Percentiles rank a stretch among this genome's conserved stretches.
phyloP scores from a whole-genome alignment of 2,797 vertebrate genomes.

The Crenuchus spilurus region DNA sequence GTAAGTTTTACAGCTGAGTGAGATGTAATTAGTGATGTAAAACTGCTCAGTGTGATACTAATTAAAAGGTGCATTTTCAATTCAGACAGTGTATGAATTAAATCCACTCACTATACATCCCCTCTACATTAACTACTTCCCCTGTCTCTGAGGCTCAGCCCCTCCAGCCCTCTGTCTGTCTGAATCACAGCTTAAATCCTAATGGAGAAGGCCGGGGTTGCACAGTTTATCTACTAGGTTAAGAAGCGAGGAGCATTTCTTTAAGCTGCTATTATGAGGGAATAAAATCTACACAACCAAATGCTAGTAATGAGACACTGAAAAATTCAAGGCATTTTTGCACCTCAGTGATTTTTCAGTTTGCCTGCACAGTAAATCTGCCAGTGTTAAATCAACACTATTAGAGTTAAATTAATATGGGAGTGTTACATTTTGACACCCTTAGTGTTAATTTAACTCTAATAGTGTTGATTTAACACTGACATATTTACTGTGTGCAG shows the following conservation, averaged over 20 bases:
- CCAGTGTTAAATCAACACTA: no score
- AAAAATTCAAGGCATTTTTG: background rate
- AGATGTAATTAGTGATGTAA: constrained; percentile 49
- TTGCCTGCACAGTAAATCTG: no score
- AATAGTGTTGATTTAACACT: no score
- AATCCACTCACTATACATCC: constrained; percentile 1
- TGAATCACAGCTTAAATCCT: background rate
- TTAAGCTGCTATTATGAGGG: background rate
- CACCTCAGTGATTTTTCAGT: background rate
- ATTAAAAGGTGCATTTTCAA: constrained; percentile 54
- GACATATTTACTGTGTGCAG: no score
- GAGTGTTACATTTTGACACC: no score
- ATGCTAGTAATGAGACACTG: background rate
- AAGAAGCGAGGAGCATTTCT: background rate
- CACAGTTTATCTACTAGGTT: background rate
- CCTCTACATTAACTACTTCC: background rate
- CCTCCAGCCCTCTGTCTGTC: background rate
- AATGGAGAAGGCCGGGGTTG: background rate
- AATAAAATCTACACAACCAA: background rate
- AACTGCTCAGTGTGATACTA: constrained; percentile 50
- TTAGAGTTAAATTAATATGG: no score
- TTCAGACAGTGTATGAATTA: constrained; percentile 31
- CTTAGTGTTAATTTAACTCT: no score
- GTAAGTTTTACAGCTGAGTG: background rate
- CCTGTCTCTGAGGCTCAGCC: background rate